phyloP scores from a whole-genome alignment of 2,888 invertebrate genomes.

The Hetaerina titia region DNA sequence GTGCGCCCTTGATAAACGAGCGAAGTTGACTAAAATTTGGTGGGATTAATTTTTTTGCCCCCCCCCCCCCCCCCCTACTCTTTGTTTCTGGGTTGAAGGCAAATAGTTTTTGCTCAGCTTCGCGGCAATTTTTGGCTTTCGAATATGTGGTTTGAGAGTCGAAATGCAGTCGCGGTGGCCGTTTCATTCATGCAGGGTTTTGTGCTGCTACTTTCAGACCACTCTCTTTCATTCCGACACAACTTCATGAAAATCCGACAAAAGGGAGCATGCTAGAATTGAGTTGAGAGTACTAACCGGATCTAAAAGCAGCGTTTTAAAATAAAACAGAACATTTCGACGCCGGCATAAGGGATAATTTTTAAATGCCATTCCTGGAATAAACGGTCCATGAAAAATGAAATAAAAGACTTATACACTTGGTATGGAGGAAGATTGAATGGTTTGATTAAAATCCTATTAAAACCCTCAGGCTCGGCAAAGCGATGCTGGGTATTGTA shows the following conservation, averaged over 20 bases:
- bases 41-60: background rate
- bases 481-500: background rate
- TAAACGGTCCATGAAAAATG: background rate
- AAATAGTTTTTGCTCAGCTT: background rate
- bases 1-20: background rate
- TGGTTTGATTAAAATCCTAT: background rate
- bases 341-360: background rate
- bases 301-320: background rate
- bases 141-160: background rate
- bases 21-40: background rate
- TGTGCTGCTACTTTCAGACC: background rate
- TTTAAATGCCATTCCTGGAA: background rate
- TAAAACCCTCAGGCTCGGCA: background rate
- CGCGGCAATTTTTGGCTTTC: background rate
- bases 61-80: background rate
- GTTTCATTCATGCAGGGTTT: background rate
- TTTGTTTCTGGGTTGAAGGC: background rate
- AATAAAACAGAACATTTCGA: background rate
- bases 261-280: background rate
- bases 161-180: background rate
- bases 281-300: background rate
- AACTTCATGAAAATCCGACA: conserved; percentile 13
- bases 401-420: background rate
- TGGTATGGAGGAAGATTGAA: background rate
- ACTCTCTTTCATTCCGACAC: background rate